Evolutionary conservation across 2,888 invertebrate genomes (phyloP).

Genomic region (Ophion obscuratus): DNA sequence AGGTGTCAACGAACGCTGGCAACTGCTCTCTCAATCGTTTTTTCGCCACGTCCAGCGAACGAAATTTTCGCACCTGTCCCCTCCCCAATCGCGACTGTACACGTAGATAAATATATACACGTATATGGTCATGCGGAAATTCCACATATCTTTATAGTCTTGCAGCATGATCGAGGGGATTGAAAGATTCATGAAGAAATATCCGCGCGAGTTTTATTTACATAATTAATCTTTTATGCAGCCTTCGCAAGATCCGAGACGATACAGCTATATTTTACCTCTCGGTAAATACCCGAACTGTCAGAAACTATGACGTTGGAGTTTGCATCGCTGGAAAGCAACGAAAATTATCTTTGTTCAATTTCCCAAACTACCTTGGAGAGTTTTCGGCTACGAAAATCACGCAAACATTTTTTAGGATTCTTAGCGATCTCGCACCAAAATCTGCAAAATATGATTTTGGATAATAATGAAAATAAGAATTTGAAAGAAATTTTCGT

Average conservation of each 20-base stretch:
- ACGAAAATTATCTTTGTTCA: too few relatives aligned
- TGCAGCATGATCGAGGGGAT: slow-evolving; percentile 11
- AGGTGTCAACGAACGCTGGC: slow-evolving; percentile 79
- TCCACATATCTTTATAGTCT: slow-evolving; percentile 54
- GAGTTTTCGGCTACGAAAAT: too few relatives aligned
- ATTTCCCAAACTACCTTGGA: too few relatives aligned
- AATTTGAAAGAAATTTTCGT: too few relatives aligned
- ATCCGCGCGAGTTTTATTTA: slow-evolving; percentile 23
- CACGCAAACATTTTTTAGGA: too few relatives aligned
- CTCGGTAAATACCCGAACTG: background rate
- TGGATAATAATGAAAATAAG: too few relatives aligned
- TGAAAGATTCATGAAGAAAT: slow-evolving; percentile 20
- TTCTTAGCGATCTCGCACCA: too few relatives aligned
- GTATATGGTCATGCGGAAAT: slow-evolving; percentile 49
- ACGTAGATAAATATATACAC: slow-evolving; percentile 28
- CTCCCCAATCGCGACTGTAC: slow-evolving; percentile 50
- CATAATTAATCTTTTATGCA: slow-evolving; percentile 24
- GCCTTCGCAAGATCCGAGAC: background rate
- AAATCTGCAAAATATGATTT: too few relatives aligned
- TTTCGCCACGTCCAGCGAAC: slow-evolving; percentile 54
- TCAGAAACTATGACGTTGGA: background rate
- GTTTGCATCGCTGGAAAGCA: too few relatives aligned
- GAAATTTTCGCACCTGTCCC: slow-evolving; percentile 65
- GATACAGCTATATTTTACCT: background rate
- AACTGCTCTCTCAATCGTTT: slow-evolving; percentile 63